Conservation (phyloP, 2,113 vertebrate species). For the Psephotus haematonotus region DNA sequence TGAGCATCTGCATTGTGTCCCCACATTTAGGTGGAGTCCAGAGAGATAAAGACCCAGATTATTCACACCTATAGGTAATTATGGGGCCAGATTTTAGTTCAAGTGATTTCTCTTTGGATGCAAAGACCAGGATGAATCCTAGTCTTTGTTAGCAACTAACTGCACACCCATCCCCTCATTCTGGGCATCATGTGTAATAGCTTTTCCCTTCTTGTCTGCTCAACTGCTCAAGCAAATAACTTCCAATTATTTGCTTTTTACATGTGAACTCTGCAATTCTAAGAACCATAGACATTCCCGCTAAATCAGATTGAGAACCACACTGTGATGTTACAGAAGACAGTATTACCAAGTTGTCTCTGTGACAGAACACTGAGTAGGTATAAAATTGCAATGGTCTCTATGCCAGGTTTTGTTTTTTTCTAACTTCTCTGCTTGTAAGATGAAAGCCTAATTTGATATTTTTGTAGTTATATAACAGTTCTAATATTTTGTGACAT, state of each 20-base stretch:
- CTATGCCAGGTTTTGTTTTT: slow-evolving; percentile 66
- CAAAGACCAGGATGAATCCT: background rate
- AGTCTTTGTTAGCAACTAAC: slow-evolving; percentile 23
- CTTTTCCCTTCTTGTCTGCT: slow-evolving; percentile 44
- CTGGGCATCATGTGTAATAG: background rate
- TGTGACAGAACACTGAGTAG: slow-evolving; percentile 78
- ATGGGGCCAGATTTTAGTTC: slow-evolving; percentile 7
- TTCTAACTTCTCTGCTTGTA: slow-evolving; percentile 59
- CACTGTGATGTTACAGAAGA: slow-evolving; percentile 68
- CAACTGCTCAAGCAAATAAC: background rate
- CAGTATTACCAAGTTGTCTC: slow-evolving; percentile 79
- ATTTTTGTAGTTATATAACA: slow-evolving; percentile 80
- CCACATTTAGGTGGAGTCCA: background rate
- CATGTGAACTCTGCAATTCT: slow-evolving; percentile 50
- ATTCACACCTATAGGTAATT: background rate
- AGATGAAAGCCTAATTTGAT: slow-evolving; percentile 74
- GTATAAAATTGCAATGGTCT: slow-evolving; percentile 74
- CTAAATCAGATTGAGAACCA: slow-evolving; percentile 71
- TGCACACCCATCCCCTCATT: background rate
- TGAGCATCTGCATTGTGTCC: background rate
- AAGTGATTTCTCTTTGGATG: slow-evolving; percentile 6
- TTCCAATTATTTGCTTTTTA: slow-evolving; percentile 58
- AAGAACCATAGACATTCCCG: slow-evolving; percentile 37
- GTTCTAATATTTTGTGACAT: slow-evolving; percentile 85
- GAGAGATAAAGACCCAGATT: slow-evolving; percentile 49